Base-by-base conservation (phyloP, 2,113 vertebrate species). In the Synodontis membranacea region DNA sequence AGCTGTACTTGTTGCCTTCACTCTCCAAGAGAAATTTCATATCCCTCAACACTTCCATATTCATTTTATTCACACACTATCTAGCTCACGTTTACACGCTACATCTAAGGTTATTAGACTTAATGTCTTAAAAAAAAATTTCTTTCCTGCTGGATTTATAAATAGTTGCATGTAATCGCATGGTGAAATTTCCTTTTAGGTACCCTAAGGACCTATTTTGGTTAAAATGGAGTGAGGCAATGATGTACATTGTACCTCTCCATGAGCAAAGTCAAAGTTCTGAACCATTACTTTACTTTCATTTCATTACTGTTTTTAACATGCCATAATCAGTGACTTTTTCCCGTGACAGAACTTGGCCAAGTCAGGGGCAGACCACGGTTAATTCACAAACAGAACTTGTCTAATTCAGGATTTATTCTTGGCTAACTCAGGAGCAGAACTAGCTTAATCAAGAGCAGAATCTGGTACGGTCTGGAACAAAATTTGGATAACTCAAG, bases 1-100 rank as follows among this genome's bases (percentile, higher is more conserved):
- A 72, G 52, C 37, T 14, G 46, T 2, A 76, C 23, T 48, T 39
- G 14, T 62, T 89, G 85, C 85, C 88, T 87, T 89, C 48, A 80
- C n/a, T 56, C 44, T 66, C 2, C 39, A 89, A 81, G 83, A 44
- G 54, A 89, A 80, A 52, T 64, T 50, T 76, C 28, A n/a, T n/a
- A 48, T 31, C 39, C 66, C 2, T 34, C 62, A 66, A 14, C 1
- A 1, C 6, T 58, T 39, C 66, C 66, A 17, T 8, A 23, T 70
- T 39, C 7, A 11, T 4, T 42, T 72, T 10, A 23, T 23, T 42
- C 68, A 39, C 3, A 34, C 14, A 68, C 5, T 37, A 1, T 68
- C 1, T 6, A 34, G 8, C 17, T 37, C 15, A 37, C 19, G 15
- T 37, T 37, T 68, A 68, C 64, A 68, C 21, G 31, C 64, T 34